These are phyloP conservation scores for Drosophila mercatorum DNA, from an alignment of 2,888 invertebrate species.

Conservation along the genomic window DNA sequence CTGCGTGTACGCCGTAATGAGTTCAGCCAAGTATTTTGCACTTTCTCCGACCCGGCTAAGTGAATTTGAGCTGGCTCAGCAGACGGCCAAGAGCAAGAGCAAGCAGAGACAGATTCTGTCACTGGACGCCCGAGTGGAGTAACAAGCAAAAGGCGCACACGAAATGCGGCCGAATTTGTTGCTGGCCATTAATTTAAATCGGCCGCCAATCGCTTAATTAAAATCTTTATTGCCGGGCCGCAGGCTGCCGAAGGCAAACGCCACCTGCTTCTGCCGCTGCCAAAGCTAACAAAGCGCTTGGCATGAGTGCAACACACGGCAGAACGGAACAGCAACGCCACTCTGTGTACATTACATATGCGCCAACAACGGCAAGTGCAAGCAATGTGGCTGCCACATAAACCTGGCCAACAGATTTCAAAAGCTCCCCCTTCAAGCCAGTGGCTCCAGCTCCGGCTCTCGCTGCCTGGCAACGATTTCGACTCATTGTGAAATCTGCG, in stretches of 20 bases:
- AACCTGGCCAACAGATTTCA: slow-evolving; percentile 55
- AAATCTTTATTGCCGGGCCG: slow-evolving; percentile 70
- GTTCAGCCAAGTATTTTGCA: slow-evolving; percentile 24
- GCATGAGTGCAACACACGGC: slow-evolving; percentile 32
- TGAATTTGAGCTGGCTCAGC: slow-evolving; percentile 17
- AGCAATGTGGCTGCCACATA: slow-evolving; percentile 44
- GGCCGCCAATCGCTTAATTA: slow-evolving; percentile 74
- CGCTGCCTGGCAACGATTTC: slow-evolving; percentile 39
- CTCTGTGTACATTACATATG: slow-evolving; percentile 19
- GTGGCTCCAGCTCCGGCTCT: slow-evolving; percentile 3
- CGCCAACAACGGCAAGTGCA: slow-evolving; percentile 29
- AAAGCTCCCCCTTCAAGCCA: slow-evolving; percentile 36
- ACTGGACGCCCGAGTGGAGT: slow-evolving; percentile 34
- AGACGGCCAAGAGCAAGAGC: slow-evolving; percentile 6
- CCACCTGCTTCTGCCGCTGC: slow-evolving; percentile 26
- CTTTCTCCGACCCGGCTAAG: slow-evolving; percentile 34
- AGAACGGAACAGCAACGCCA: slow-evolving; percentile 13
- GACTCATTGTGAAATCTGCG: slow-evolving; percentile 66
- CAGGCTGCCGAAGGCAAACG: slow-evolving; percentile 22
- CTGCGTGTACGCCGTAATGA: slow-evolving; percentile 18
- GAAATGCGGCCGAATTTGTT: slow-evolving; percentile 44
- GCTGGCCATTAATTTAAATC: slow-evolving; percentile 57
- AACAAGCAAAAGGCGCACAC: slow-evolving; percentile 58
- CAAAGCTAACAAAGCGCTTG: slow-evolving; percentile 41
- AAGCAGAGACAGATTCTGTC: slow-evolving; percentile 28